Base-by-base conservation (phyloP, 2,888 invertebrate species). In the Conus canariensis region DNA sequence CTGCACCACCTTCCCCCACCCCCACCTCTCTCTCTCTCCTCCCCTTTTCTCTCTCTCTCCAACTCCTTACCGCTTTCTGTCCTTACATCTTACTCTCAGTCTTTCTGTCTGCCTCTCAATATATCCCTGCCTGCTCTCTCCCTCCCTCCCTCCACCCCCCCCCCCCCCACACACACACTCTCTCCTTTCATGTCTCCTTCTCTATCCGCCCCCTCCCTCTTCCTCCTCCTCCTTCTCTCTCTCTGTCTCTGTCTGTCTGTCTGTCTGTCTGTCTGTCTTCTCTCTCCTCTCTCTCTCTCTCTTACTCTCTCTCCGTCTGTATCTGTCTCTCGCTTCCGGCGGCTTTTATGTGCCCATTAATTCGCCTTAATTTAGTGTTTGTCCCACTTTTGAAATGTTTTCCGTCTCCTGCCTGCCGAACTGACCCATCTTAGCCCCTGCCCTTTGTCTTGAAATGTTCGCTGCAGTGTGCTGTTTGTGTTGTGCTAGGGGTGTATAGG, bases 271-370 rank as follows among this genome's bases (percentile, higher is more conserved):
- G 56, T 45, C 82, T 80, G 45, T 30, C 80, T 80, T 74, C 74
- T 74, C 74, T 74, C 74, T 74, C 64, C 16, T 82, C 82, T 82
- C 56, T 82, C 82, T 82, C 82, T 45, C 82, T 80, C 80, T 30
- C 80, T 80, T 22, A 16, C 74, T 74, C 74, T 74, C 74, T 74
- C 74, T 74, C 64, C 16, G 12, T 64, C 64, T 64, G 12, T 64
- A 1, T 64, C 64, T 70, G 19, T 70, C 70, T 70, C 80, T 80
- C 80, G 25, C 70, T 64, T 45, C 45, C 45, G 45, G 45, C 45
- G 45, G 45, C 45, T 45, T 45, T 45, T 45, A 45, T 45, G 45
- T 45, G 45, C 45, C 45, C 45, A 45, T 45, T 45, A 45, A 45
- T 45, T 45, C 45, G 3, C 45, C 45, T 45, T 45, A 45, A 45